Evolutionary conservation across 1,140 invertebrate genomes (phyloP).

Genomic region (Stratiolaelaps scimitus): DNA sequence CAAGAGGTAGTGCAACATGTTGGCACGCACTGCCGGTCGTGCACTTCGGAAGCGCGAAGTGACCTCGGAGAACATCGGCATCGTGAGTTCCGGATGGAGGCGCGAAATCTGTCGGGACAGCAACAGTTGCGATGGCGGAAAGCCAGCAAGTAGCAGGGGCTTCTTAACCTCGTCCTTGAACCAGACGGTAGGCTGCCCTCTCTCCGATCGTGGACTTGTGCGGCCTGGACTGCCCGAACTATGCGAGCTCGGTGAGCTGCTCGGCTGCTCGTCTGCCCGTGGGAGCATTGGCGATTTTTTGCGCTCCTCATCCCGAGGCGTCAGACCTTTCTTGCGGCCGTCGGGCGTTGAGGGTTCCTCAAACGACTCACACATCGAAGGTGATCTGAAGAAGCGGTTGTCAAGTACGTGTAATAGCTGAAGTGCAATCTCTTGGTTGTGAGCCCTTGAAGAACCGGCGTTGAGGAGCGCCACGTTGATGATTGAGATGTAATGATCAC

Average conservation of each 20-base stretch:
- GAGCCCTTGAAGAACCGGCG: conserved; percentile 78
- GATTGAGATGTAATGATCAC: conserved; percentile 93
- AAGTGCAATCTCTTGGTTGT: conserved; percentile 78
- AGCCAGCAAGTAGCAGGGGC: conserved; percentile 62
- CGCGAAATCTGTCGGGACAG: conserved; percentile 80
- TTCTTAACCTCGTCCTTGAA: conserved; percentile 21
- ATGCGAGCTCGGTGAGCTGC: conserved; percentile 20
- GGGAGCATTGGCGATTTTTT: conserved; percentile 9
- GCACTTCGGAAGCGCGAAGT: conserved; percentile 93
- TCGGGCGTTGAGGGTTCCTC: conserved; percentile 26
- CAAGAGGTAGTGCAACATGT: conserved; percentile 76
- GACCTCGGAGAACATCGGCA: conserved; percentile 99
- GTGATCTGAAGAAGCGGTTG: conserved; percentile 77
- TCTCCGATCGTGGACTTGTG: conserved; percentile 14
- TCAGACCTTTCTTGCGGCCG: not conserved
- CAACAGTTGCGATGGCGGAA: conserved; percentile 79
- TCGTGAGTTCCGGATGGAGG: conserved; percentile 87
- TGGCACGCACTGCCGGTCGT: conserved; percentile 68
- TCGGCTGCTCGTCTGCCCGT: conserved; percentile 3
- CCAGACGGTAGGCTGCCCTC: conserved; percentile 14
- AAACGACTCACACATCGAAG: conserved; percentile 28
- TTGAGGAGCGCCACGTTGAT: conserved; percentile 93
- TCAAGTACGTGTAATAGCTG: conserved; percentile 86
- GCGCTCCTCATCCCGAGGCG: conserved; percentile 1
- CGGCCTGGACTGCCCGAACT: conserved; percentile 21